Evolutionary conservation across 2,113 vertebrate genomes (phyloP).

Genomic region (Calyptommatus sinebrachiatus): DNA sequence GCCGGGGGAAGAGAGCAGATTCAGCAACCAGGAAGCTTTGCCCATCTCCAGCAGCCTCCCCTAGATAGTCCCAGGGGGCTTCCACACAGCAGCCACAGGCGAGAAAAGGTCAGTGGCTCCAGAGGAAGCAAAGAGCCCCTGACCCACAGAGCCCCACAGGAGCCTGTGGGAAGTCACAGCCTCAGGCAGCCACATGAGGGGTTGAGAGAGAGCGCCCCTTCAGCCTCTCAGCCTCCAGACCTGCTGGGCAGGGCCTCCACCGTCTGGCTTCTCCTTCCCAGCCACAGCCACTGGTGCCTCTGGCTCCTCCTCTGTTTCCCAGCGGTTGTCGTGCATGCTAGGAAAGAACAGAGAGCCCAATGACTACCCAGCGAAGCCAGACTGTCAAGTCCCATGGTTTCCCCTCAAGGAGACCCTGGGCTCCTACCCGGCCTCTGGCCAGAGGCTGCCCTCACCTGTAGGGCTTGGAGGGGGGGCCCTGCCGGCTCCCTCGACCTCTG

Average conservation of each 20-base stretch:
- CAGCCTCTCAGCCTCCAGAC: not conserved
- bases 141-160: no score
- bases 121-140: no score
- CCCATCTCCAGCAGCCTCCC: no score
- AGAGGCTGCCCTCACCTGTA: conserved; percentile 75
- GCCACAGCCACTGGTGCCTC: not conserved
- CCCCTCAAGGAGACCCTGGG: not conserved
- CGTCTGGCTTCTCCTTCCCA: not conserved
- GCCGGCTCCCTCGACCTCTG: conserved; percentile 48
- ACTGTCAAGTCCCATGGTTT: no score
- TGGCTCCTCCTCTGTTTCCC: conserved; percentile 64
- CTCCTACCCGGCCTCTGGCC: no score
- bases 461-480: conserved; percentile 63
- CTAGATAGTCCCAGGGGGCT: no score
- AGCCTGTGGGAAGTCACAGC: conserved; percentile 8
- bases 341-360: not conserved
- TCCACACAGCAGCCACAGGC: no score
- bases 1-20: no score
- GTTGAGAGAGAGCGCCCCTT: not conserved
- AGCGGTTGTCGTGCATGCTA: conserved; percentile 92
- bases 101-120: no score
- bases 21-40: no score
- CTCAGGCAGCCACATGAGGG: not conserved
- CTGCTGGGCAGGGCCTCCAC: not conserved
- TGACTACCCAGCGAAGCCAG: fast-evolving